Conservation (phyloP, 2,113 vertebrate species). For the Azemiops feae region DNA sequence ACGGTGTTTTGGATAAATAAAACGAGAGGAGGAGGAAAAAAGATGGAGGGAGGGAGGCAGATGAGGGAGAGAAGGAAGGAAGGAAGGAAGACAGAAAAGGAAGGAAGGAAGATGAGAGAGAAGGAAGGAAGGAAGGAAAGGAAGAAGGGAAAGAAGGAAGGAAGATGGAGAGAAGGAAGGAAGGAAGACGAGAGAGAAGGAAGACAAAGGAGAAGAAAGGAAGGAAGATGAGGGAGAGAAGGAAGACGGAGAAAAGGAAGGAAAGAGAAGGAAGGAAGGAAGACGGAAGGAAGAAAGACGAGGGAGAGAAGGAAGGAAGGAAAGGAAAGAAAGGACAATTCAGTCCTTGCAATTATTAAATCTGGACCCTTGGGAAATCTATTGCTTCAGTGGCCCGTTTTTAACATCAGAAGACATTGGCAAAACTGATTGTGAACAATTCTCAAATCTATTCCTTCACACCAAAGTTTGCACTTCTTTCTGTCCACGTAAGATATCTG, state of each 20-base stretch:
- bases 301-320: too few relatives aligned
- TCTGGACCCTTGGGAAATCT: neutral
- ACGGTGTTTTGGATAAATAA: neutral
- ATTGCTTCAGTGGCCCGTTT: neutral
- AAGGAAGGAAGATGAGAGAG: neutral
- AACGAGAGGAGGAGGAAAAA: neutral
- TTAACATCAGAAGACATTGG: neutral
- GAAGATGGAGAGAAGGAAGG: neutral
- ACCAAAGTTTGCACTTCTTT: neutral
- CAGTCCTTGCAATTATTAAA: neutral
- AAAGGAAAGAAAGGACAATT: neutral
- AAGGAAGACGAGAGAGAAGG: neutral
- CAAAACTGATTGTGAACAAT: neutral
- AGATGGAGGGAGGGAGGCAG: too few relatives aligned
- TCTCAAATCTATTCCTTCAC: neutral
- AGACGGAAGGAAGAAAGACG: too few relatives aligned
- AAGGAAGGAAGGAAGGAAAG: neutral
- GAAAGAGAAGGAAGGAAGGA: too few relatives aligned
- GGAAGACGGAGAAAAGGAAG: accelerated
- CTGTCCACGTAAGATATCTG: neutral
- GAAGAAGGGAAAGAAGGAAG: too few relatives aligned
- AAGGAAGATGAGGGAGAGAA: too few relatives aligned
- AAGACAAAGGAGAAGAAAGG: too few relatives aligned
- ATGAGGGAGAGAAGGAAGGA: too few relatives aligned
- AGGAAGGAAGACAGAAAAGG: too few relatives aligned